Base-by-base conservation (phyloP, 2,888 invertebrate species). In the Drosophila eohydei region DNA sequence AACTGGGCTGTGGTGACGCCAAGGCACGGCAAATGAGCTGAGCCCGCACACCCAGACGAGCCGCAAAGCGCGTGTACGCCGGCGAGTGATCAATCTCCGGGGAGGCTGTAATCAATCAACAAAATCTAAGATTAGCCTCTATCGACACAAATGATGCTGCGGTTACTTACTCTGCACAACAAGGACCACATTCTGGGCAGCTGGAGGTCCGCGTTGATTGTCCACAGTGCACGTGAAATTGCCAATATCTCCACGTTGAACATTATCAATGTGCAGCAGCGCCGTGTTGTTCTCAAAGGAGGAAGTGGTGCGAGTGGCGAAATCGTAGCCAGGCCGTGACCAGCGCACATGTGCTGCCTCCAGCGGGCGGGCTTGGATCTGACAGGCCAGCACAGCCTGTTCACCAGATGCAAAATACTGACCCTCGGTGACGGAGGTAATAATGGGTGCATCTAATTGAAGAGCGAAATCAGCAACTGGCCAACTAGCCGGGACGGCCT, bases 221-320 rank as follows among this genome's bases (percentile, higher is more conserved):
- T 92, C 92, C 50, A 88, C 92, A 0, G 78, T 87, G 68, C 92
- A 92, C 11, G 92, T 92, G 56, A 92, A 92, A 57, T 92, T 92
- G 12, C 92, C 92, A 21, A 91, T 90, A 56, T 92, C 92, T 3
- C 85, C 81, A 14, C 92, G 89, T 71, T 92, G 91, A 2, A 92
- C 92, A 50, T 90, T 84, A 36, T 89, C 91, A 16, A 92, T 91
- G 64, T 91, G 90, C 52, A 92, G 73, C 58, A 87, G 79, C 14
- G 92, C 90, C 2, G 92, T 92, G 40, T 80, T 86, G 68, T 92
- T 92, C 62, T 90, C 90, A 58, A 90, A 92, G 44, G 74, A 83
- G 34, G 85, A 74, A 0, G 80, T 85, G n/a, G 92, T 91, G 62
- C 91, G 83, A 6, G 85, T 77, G 0, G 86, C 74, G 68, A 92